These are phyloP conservation scores for Anodontia alba DNA, from an alignment of 2,888 invertebrate species.

Conservation along the genomic window DNA sequence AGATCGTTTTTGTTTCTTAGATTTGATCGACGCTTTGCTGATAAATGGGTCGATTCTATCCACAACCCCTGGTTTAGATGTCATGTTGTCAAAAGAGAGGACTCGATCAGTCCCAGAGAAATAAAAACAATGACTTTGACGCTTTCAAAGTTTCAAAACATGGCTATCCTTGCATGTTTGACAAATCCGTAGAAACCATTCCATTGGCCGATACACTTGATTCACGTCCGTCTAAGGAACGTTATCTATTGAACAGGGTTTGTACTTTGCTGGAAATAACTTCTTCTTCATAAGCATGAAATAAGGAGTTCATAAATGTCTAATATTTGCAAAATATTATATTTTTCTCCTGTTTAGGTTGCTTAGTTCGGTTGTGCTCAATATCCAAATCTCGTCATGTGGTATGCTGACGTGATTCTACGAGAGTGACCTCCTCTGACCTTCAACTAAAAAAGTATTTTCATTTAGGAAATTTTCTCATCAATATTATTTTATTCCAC, in stretches of 20 bases:
- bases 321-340: background rate
- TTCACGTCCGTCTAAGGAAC: background rate
- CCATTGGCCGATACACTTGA: slow-evolving; percentile 30
- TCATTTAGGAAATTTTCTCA: background rate
- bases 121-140: slow-evolving; percentile 26
- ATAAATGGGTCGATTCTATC: slow-evolving; percentile 99
- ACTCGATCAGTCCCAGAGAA: slow-evolving; percentile 45
- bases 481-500: no score
- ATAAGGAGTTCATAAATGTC: background rate
- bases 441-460: slow-evolving; percentile 18
- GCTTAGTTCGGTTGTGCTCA: slow-evolving; percentile 75
- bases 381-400: slow-evolving; percentile 73
- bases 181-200: slow-evolving; percentile 75
- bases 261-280: background rate
- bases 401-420: slow-evolving; percentile 64
- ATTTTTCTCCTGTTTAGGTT: slow-evolving; percentile 65
- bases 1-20: slow-evolving; percentile 99
- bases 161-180: slow-evolving; percentile 73
- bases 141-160: slow-evolving; percentile 64
- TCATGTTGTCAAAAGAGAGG: slow-evolving; percentile 64
- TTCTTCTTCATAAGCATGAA: slow-evolving; percentile 1
- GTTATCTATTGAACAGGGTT: background rate
- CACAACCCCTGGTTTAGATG: slow-evolving; percentile 86
- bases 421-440: slow-evolving; percentile 68
- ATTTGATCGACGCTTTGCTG: slow-evolving; percentile 97